Evolutionary conservation across 2,888 invertebrate genomes (phyloP).

Genomic region (Plebejus argus): DNA sequence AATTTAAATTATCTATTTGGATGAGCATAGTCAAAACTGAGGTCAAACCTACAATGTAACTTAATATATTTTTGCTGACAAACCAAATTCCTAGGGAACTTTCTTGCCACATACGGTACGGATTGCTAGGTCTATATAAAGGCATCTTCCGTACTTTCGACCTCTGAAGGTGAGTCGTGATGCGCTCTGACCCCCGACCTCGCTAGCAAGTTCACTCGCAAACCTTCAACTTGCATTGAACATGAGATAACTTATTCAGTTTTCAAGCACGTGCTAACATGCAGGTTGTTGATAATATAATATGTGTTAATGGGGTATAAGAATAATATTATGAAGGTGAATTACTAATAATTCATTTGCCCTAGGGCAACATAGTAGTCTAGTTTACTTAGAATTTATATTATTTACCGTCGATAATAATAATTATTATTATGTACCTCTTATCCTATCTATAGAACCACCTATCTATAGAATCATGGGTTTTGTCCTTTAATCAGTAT

Average conservation of each 20-base stretch:
- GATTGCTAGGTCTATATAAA: not conserved
- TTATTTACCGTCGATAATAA: not conserved
- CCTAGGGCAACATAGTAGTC: too few species aligned
- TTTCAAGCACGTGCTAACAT: not conserved
- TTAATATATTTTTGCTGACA: too few species aligned
- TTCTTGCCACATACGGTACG: not conserved
- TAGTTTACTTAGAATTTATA: too few species aligned
- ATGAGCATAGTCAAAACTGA: too few species aligned
- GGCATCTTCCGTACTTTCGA: not conserved
- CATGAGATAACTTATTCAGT: not conserved
- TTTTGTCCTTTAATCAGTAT: too few species aligned
- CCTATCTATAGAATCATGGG: too few species aligned
- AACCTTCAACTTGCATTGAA: constrained; percentile 1
- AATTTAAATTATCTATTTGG: too few species aligned
- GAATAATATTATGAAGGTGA: not conserved
- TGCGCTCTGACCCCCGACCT: not conserved
- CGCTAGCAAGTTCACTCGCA: not conserved
- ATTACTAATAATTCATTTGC: too few species aligned
- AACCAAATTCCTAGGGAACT: too few species aligned
- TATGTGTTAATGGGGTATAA: not conserved
- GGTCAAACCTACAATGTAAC: too few species aligned
- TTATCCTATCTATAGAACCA: too few species aligned
- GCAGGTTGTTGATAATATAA: not conserved
- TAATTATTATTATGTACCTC: too few species aligned
- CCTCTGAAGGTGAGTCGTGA: not conserved